Conservation (phyloP, 2,888 invertebrate genomes). For the Drosophila birchii region DNA sequence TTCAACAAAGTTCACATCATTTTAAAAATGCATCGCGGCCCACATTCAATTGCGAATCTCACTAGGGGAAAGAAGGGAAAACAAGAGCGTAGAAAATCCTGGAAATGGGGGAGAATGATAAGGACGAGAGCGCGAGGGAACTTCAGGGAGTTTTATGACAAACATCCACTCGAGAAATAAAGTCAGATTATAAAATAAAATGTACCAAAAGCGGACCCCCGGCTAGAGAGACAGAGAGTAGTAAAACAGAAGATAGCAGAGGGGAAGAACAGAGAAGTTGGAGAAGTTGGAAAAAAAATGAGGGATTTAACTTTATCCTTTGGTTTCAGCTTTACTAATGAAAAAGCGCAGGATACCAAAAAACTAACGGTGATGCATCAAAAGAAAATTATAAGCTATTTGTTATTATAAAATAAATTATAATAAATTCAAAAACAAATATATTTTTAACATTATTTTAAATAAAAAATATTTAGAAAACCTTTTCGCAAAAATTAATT, state of each 20-base stretch:
- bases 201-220: conserved; percentile 29
- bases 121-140: conserved; percentile 2
- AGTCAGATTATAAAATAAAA: conserved; percentile 62
- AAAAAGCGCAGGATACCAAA: conserved; percentile 12
- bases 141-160: conserved; percentile 39
- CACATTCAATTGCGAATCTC: conserved; percentile 40
- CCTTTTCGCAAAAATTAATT: not conserved
- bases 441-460: not conserved
- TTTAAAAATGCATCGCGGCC: conserved; percentile 47
- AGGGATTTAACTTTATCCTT: conserved; percentile 36
- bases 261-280: not conserved
- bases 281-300: not conserved
- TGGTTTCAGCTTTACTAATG: conserved; percentile 32
- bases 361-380: not conserved
- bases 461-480: not conserved
- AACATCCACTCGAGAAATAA: conserved; percentile 49
- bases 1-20: conserved; percentile 38
- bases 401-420: not conserved
- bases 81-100: conserved; percentile 9
- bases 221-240: conserved; percentile 6
- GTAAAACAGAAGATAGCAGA: conserved; percentile 2
- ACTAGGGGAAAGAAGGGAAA: not conserved
- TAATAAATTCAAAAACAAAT: not conserved
- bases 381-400: not conserved
- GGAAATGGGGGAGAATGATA: conserved; percentile 1